Base-by-base conservation (phyloP, 2,888 invertebrate species). In the Amphiduros pacificus region DNA sequence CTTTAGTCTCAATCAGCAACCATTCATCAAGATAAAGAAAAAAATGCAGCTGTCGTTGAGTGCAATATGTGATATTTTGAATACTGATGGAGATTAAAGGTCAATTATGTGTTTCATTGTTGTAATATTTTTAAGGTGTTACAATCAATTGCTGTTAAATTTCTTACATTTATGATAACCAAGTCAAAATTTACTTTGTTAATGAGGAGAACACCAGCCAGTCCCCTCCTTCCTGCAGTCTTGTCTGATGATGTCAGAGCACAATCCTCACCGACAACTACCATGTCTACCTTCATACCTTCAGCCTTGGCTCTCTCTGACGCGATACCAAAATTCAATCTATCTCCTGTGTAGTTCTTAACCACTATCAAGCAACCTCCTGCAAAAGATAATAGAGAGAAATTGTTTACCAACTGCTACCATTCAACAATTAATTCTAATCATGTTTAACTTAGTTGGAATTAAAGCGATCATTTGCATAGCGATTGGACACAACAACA, bases 201-300 rank as follows among this genome's bases (percentile, higher is more conserved):
- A 6, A 88, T 72, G 20, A 89, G 77, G 20, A 87, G 71, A 20
- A 86, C 83, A 2, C 88, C 89, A 70, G 85, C 84, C 27, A 88
- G 80, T 20, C 88, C 88, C 80, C 90, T 79, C 5, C 88, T 85
- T 0, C 89, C 89, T 14, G 86, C 87, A 73, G 72, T 85, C 51
- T 71, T 76, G 60, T 73, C 75, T 82, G 26, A 85, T 83, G 63
- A 71, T 29, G 68, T 74, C 11, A 83, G 73, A 0, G 89, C 88
- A 84, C 44, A 88, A 80, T 41, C 88, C 87, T 82, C 90, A 0
- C 87, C 88, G 0, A 91, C 87, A 5, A 89, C 85, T 22, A 87
- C 77, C 76, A 84, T 83, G 48, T 84, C 84, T 64, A 85, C 87
- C 82, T 86, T 86, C 22, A 89, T 83, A 0, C 88, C 79, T 62